Percentiles rank a stretch among this genome's conserved stretches.
Conservation (phyloP, 2,113 vertebrate species). For the Willisornis vidua region DNA sequence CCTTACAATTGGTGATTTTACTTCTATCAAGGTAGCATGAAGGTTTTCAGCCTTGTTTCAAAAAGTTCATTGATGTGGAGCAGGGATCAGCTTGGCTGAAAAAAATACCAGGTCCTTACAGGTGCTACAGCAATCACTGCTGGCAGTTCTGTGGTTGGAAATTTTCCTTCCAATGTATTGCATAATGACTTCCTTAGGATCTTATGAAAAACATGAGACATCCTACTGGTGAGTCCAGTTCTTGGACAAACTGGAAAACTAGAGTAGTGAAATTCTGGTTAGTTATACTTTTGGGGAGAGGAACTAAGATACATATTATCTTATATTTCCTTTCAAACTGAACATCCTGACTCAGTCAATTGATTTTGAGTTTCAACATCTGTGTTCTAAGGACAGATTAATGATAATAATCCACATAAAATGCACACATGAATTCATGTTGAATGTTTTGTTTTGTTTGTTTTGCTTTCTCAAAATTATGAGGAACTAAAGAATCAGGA, state of each 20-base stretch:
- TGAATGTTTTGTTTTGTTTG: neutral
- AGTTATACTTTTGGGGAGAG: neutral
- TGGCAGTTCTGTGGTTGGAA: neutral
- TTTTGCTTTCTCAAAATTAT: neutral
- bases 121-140: neutral
- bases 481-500: neutral
- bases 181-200: neutral
- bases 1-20: neutral
- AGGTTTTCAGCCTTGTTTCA: neutral
- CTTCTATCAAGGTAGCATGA: neutral
- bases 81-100: neutral
- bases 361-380: neutral
- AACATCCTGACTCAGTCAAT: neutral
- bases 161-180: neutral
- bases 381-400: neutral
- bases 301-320: neutral
- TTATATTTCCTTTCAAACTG: neutral
- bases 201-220: neutral
- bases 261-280: neutral
- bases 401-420: neutral
- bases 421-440: neutral
- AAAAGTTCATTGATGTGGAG: rapidly evolving
- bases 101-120: neutral
- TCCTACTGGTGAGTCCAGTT: neutral
- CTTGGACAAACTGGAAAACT: neutral